These are phyloP conservation scores for Incurvaria masculella DNA, from an alignment of 2,888 invertebrate species.

Conservation along the genomic window DNA sequence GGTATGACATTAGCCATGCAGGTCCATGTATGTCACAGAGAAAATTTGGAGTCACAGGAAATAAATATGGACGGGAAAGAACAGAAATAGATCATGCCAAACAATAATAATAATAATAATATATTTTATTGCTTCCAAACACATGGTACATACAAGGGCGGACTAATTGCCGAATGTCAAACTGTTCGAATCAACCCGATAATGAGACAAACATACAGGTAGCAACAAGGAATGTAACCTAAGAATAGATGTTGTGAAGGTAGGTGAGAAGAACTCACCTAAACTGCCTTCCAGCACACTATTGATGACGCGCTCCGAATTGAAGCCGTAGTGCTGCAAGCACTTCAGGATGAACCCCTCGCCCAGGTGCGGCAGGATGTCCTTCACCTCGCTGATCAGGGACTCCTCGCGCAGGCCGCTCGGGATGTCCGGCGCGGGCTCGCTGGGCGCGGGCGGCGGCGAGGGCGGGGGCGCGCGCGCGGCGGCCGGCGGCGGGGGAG, in stretches of 20 bases:
- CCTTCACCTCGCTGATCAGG: constrained; percentile 64
- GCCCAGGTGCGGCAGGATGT: constrained; percentile 79
- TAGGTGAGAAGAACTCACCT: too few relatives aligned
- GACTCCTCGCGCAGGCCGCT: constrained; percentile 41
- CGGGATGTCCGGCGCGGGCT: constrained; percentile 38
- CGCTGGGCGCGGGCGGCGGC: constrained; percentile 11
- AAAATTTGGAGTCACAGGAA: too few relatives aligned
- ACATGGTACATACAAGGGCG: too few relatives aligned
- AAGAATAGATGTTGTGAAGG: constrained; percentile 24
- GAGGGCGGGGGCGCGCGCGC: constrained; percentile 7
- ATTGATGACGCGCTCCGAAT: constrained; percentile 74
- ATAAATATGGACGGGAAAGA: too few relatives aligned
- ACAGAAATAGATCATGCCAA: too few relatives aligned
- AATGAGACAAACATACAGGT: too few relatives aligned
- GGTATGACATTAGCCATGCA: too few relatives aligned
- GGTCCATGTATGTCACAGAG: too few relatives aligned
- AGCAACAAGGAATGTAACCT: too few relatives aligned
- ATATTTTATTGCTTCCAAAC: too few relatives aligned
- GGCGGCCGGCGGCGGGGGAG: constrained; percentile 19
- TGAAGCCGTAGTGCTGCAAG: constrained; percentile 72
- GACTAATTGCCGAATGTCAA: too few relatives aligned
- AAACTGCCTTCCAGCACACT: constrained; percentile 74
- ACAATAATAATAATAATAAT: too few relatives aligned
- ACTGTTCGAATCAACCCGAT: background rate
- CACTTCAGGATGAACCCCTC: constrained; percentile 72